These are phyloP conservation scores for Cryptus armator DNA, from an alignment of 2,888 invertebrate genomes.

Conservation along the genomic window DNA sequence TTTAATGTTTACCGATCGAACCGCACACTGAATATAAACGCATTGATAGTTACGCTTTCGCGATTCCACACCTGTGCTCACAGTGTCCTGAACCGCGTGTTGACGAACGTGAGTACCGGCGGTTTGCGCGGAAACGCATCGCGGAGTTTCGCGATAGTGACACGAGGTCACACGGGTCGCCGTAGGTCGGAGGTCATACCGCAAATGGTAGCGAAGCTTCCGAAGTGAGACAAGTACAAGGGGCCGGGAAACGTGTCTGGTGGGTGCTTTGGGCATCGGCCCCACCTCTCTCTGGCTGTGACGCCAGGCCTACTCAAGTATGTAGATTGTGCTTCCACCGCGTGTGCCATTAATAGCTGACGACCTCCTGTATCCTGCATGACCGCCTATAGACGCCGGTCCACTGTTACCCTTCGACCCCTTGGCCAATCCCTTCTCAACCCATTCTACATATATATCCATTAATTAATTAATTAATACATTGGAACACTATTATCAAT, in stretches of 20 bases:
- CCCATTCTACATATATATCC: slow-evolving; percentile 1
- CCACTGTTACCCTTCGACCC: slow-evolving; percentile 47
- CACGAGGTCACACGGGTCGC: slow-evolving; percentile 65
- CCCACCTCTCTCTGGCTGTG: slow-evolving; percentile 36
- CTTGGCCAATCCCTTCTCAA: slow-evolving; percentile 18
- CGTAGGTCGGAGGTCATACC: slow-evolving; percentile 66
- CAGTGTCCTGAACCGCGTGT: slow-evolving; percentile 49
- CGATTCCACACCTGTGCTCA: slow-evolving; percentile 36
- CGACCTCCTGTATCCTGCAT: slow-evolving; percentile 73
- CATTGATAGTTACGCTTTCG: neutral
- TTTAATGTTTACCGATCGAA: slow-evolving; percentile 11
- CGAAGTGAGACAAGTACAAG: slow-evolving; percentile 55
- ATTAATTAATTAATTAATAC: neutral
- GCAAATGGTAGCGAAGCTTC: slow-evolving; percentile 60
- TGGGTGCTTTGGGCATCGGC: slow-evolving; percentile 10
- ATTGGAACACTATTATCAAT: neutral
- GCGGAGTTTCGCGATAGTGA: slow-evolving; percentile 53
- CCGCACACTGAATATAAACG: slow-evolving; percentile 4
- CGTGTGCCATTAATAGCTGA: slow-evolving; percentile 82
- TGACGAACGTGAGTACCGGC: slow-evolving; percentile 70
- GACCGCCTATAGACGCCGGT: slow-evolving; percentile 50
- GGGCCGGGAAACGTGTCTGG: slow-evolving; percentile 45
- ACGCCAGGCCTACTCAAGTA: slow-evolving; percentile 78
- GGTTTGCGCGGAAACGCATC: slow-evolving; percentile 61
- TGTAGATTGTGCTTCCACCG: slow-evolving; percentile 80